Evolutionary conservation across 2,888 invertebrate species (phyloP), one percentile per base, ranked within the genome.

Genomic region (Acanthosoma haemorrhoidale): DNA sequence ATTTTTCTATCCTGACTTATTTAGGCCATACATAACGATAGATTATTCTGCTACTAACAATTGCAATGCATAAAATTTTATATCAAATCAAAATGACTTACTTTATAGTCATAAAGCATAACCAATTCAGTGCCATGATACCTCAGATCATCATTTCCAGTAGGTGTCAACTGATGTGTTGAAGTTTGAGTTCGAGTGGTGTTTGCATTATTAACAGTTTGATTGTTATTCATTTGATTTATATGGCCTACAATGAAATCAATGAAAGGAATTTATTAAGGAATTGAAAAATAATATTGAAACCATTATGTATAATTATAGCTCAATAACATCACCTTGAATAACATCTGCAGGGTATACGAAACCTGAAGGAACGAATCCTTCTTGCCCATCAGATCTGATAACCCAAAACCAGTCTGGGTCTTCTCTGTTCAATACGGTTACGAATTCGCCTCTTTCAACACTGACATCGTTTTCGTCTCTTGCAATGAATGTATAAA

Each of bases 321-420:
- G 6, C 43, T 11, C 8, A 43, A 43, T 11, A 15, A n/a, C n/a
- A n/a, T n/a, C n/a, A 83, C 85, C 84, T 80, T 87, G 86, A 75
- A 87, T 82, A 76, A 91, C 91, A 83, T 83, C 91, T 16, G 91
- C 93, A 0, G 95, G 95, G 82, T 94, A 96, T 0, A 96, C 93
- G 78, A 95, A 96, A 25, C 93, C 93, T 6, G 93, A 91, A 0
- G 96, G 96, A 66, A 96, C 95, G 80, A 96, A 96, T 1, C 96
- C 96, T 80, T 96, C 96, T 76, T 93, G 92, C 0, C 93, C 94
- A 78, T 96, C 94, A 75, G 91, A 91, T 75, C 94, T 85, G 39
- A 94, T 89, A 67, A 96, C 92, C 96, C 96, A 96, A 80, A 91
- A 96, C 96, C 96, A 96, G 80, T 96, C 95, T 0, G 93, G 91